Percentiles rank a stretch among this genome's conserved stretches.
Evolutionary conservation across 2,888 invertebrate genomes (phyloP).

Genomic region (Rhagonycha fulva): DNA sequence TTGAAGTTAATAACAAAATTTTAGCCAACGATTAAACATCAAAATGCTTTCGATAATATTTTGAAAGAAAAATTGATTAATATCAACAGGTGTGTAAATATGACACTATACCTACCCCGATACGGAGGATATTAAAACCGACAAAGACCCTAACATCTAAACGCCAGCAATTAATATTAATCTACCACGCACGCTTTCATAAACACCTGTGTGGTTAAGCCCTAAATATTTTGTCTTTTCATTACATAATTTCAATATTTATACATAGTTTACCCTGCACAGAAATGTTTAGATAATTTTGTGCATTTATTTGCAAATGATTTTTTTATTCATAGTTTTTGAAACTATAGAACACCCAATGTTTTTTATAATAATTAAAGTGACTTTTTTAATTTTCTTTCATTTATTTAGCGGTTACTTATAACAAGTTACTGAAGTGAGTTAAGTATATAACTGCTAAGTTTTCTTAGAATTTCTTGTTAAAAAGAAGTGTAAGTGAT

Average conservation of each 20-base stretch:
- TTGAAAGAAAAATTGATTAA: not conserved
- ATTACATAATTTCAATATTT: constrained; percentile 10
- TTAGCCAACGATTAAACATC: not conserved
- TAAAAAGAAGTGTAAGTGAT: constrained; percentile 4
- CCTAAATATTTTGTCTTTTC: constrained; percentile 5
- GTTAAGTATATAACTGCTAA: not conserved
- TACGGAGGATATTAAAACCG: not conserved
- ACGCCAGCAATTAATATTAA: constrained; percentile 1
- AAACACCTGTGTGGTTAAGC: constrained; percentile 14
- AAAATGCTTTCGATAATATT: not conserved
- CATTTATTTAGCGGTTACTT: not conserved
- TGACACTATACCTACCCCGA: not conserved
- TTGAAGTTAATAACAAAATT: no score
- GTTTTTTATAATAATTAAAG: no score
- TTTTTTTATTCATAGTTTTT: not conserved
- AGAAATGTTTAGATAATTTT: not conserved
- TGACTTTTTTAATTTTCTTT: not conserved
- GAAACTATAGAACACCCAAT: not conserved
- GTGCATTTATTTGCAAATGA: not conserved
- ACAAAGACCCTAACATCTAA: not conserved
- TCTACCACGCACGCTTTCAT: constrained; percentile 6
- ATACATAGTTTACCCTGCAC: constrained; percentile 1
- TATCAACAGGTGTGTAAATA: constrained; percentile 2
- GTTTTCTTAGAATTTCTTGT: not conserved
- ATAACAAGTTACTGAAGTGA: not conserved